Conservation (phyloP, 1,140 invertebrate species). For the Gryon sp. region DNA sequence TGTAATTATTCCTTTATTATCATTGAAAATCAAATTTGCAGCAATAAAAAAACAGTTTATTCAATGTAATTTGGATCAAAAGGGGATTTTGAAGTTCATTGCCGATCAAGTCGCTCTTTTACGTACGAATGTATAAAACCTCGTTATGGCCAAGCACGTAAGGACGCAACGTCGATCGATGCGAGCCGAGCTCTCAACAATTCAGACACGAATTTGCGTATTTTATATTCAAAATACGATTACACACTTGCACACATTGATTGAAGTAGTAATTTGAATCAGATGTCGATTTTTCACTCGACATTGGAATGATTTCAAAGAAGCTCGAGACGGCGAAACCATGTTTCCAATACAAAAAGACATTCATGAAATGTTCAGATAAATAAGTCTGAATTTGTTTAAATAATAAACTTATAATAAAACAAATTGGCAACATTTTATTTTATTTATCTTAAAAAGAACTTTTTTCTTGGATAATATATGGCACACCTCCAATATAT, state of each 20-base stretch:
- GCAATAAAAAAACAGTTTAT: too few relatives aligned
- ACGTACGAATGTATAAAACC: constrained; percentile 78
- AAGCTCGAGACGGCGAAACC: constrained; percentile 1
- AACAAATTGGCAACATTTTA: too few relatives aligned
- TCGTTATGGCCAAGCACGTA: constrained; percentile 71
- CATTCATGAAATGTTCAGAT: background rate
- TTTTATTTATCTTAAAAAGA: too few relatives aligned
- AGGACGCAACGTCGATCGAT: constrained; percentile 68
- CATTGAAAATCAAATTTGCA: too few relatives aligned
- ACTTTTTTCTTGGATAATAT: constrained; percentile 1
- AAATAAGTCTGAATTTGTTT: constrained; percentile 53
- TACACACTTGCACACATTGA: constrained; percentile 55
- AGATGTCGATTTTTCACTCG: constrained; percentile 13
- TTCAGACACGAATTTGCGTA: constrained; percentile 38
- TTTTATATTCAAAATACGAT: constrained; percentile 65
- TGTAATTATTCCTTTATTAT: background rate
- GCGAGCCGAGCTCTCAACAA: constrained; percentile 59
- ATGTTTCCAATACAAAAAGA: background rate
- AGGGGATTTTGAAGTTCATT: constrained; percentile 14
- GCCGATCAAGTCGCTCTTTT: constrained; percentile 31
- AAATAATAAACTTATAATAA: too few relatives aligned
- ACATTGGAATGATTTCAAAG: constrained; percentile 36
- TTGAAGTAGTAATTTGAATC: constrained; percentile 22
- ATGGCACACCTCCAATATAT: constrained; percentile 46
- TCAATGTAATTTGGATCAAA: too few relatives aligned